Conservation (phyloP, 1,140 invertebrate genomes). For the Phymorhynchus buccinoides region DNA sequence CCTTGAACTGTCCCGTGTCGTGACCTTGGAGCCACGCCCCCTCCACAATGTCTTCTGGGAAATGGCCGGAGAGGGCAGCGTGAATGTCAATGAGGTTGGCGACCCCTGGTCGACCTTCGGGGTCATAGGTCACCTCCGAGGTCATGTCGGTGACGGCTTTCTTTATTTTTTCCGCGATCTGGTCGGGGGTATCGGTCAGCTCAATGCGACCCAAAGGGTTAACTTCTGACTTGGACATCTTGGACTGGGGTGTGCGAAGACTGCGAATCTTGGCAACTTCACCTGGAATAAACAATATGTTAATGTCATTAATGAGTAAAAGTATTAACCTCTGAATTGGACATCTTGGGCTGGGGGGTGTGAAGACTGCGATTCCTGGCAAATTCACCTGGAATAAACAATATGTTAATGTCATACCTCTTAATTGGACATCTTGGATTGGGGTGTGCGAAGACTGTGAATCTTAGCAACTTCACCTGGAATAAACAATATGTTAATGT, state of each 20-base stretch:
- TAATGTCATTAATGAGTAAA: too few relatives aligned
- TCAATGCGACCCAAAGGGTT: conserved; percentile 86
- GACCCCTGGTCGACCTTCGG: conserved; percentile 85
- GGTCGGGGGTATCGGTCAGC: conserved; percentile 85
- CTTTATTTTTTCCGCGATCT: conserved; percentile 86
- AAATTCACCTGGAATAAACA: too few relatives aligned
- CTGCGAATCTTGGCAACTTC: conserved; percentile 64
- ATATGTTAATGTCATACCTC: too few relatives aligned
- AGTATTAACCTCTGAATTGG: too few relatives aligned
- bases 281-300: too few relatives aligned
- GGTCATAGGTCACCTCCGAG: conserved; percentile 87
- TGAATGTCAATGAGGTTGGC: conserved; percentile 92
- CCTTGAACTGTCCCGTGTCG: conserved; percentile 88
- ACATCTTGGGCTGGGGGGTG: too few relatives aligned
- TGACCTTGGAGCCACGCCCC: conserved; percentile 74
- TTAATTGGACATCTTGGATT: too few relatives aligned
- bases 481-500: too few relatives aligned
- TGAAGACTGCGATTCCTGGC: too few relatives aligned
- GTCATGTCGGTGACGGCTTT: conserved; percentile 94
- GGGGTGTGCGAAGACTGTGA: too few relatives aligned
- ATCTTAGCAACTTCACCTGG: too few relatives aligned
- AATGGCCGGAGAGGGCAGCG: conserved; percentile 78
- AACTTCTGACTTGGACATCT: conserved; percentile 98
- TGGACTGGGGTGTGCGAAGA: conserved; percentile 79
- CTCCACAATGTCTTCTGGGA: conserved; percentile 84